Evolutionary conservation across 2,888 invertebrate species (phyloP).

Genomic region (Callyntrura sp.): DNA sequence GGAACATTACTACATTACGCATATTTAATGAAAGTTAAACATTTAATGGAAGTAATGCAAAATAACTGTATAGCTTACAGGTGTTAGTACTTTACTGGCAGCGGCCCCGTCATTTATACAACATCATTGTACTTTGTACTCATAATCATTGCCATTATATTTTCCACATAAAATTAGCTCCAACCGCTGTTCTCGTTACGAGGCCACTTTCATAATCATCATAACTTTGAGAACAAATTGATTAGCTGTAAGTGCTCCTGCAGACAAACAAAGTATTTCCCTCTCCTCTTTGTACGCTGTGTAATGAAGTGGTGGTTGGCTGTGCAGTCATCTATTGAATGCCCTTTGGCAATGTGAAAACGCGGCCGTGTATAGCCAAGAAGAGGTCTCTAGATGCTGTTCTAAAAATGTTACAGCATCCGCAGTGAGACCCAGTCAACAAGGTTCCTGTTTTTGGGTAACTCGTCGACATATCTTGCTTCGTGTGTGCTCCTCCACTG

Average conservation of each 20-base stretch:
- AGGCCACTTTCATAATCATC: slow-evolving; percentile 47
- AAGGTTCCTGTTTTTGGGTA: background rate
- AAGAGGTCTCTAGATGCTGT: background rate
- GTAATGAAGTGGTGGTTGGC: background rate
- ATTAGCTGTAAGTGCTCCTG: slow-evolving; percentile 45
- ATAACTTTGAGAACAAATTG: slow-evolving; percentile 62
- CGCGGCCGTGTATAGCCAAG: background rate
- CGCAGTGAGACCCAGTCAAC: no score
- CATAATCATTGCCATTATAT: background rate
- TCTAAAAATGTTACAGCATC: no score
- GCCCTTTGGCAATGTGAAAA: background rate
- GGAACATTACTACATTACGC: no score
- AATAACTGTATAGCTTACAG: no score
- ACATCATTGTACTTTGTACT: background rate
- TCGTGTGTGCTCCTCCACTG: background rate
- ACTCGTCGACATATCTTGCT: background rate
- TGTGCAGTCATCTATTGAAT: background rate
- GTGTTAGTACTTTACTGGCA: no score
- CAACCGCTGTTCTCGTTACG: background rate
- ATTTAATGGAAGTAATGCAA: no score
- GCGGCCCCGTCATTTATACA: background rate
- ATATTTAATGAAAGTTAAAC: no score
- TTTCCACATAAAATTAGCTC: background rate
- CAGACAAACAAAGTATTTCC: background rate
- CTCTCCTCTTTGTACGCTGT: slow-evolving; percentile 1